phyloP scores from a whole-genome alignment of 1,140 invertebrate genomes.

The Reticulitermes speratus region DNA sequence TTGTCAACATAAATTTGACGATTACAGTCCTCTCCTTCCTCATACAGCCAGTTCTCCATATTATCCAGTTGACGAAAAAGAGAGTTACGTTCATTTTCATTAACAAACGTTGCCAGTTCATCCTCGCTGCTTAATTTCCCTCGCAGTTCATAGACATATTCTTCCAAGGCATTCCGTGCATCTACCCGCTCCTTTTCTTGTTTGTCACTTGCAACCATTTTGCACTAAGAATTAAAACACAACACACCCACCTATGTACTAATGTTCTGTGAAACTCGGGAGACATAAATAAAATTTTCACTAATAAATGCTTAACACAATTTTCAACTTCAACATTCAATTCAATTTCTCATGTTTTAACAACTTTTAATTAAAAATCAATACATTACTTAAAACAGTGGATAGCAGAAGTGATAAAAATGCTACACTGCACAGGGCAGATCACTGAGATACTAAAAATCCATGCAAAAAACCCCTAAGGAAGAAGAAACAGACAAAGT shows the following conservation, averaged over 20 bases:
- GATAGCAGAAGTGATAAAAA: too few relatives aligned
- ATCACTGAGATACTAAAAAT: too few relatives aligned
- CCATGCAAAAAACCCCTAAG: too few relatives aligned
- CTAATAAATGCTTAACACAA: not conserved
- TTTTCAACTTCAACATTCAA: not conserved
- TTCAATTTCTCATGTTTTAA: too few relatives aligned
- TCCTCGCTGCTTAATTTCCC: slow-evolving; percentile 76
- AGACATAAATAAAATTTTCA: not conserved
- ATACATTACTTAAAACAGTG: too few relatives aligned
- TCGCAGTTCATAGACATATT: slow-evolving; percentile 96
- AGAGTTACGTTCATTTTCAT: slow-evolving; percentile 65
- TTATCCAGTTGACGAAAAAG: slow-evolving; percentile 73
- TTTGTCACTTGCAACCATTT: slow-evolving; percentile 85
- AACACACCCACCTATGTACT: not conserved
- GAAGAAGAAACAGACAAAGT: too few relatives aligned
- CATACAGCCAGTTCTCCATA: slow-evolving; percentile 96
- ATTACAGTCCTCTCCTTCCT: slow-evolving; percentile 88
- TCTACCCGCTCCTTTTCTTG: slow-evolving; percentile 94
- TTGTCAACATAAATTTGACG: slow-evolving; percentile 76
- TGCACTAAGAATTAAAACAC: slow-evolving; percentile 56
- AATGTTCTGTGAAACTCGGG: slow-evolving; percentile 23
- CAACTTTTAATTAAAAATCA: too few relatives aligned
- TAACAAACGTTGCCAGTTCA: slow-evolving; percentile 73
- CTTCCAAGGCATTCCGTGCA: slow-evolving; percentile 94
- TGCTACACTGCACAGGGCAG: too few relatives aligned